Evolutionary conservation across 2,797 vertebrate species (phyloP).

Genomic region (Cyclura pinguis): DNA sequence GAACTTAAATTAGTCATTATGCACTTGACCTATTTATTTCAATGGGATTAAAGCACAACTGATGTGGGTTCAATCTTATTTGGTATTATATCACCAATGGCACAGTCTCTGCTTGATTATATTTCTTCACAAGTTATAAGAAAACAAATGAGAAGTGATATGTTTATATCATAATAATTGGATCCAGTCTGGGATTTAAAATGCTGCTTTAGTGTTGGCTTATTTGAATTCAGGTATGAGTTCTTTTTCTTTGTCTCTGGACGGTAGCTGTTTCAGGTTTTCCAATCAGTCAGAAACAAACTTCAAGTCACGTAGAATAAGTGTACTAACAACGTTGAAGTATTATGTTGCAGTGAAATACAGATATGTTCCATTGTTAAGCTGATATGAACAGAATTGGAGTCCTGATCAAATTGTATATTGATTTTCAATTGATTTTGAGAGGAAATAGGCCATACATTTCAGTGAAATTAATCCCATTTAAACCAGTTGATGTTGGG

Average conservation of each 20-base stretch:
- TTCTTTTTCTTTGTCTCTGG: background rate
- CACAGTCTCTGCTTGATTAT: background rate
- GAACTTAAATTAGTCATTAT: background rate
- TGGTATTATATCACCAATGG: slow-evolving; percentile 17
- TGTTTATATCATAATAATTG: background rate
- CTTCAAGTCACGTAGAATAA: background rate
- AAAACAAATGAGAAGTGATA: slow-evolving; percentile 13
- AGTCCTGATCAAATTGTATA: background rate
- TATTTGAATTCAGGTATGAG: slow-evolving; percentile 13
- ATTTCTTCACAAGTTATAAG: background rate
- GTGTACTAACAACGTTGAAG: background rate
- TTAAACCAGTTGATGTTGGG: background rate
- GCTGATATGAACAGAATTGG: background rate
- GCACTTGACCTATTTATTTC: background rate
- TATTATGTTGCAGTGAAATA: background rate
- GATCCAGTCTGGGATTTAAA: slow-evolving; percentile 47
- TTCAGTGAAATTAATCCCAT: background rate
- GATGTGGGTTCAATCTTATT: background rate
- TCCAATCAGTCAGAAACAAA: background rate
- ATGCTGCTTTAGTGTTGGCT: background rate
- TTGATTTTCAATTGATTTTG: background rate
- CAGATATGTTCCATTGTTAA: background rate
- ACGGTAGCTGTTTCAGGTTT: slow-evolving; percentile 22
- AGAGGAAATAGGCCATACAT: background rate
- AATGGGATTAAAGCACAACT: background rate